Evolutionary conservation across 2,113 vertebrate species (phyloP), one percentile per base, ranked within the genome.

Genomic region (Lepus americanus): DNA sequence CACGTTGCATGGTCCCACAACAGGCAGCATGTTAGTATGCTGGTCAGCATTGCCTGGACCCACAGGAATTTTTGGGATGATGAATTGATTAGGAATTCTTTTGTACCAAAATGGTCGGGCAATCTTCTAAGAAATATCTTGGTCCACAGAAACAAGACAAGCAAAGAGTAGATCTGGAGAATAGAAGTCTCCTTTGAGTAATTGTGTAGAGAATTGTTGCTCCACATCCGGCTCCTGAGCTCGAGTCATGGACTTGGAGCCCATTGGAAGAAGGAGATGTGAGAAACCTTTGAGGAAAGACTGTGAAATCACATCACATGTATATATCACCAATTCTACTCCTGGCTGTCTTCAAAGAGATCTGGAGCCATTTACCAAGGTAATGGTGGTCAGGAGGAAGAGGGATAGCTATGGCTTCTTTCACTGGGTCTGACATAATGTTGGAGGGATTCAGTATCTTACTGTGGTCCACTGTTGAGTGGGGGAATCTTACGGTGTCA

Each of bases 81-180:
- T 20, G 83, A 69, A 59, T 9, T 64, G 64, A 44, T 69, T 70
- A 55, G 16, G 23, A 89, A 33, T 14, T 61, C 16, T 83, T 94
- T 64, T 77, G 27, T 53, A 53, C 3, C 85, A 51, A 89, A 81
- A 82, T 17, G 69, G 11, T 39, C 29, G 13, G 49, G 39, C 27
- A 78, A 11, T 33, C 39, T 90, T 86, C 79, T 95, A 86, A 94
- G 67, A 90, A 77, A 9, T 16, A 51, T 95, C n/a, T 95, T 89
- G 9, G 36, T 86, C 19, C 9, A 20, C 72, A 33, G 64, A 95
- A 83, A 23, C 11, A 82, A 90, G 92, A 86, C 19, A 90, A 95
- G 66, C 12, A 91, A 53, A 25, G 4, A 61, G 6, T 25, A 89
- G 39, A 51, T 1, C 5, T 44, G 76, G 31, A 70, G 16, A 85